phyloP scores from a whole-genome alignment of 2,113 vertebrate species.

The Genyomyrus donnyi region DNA sequence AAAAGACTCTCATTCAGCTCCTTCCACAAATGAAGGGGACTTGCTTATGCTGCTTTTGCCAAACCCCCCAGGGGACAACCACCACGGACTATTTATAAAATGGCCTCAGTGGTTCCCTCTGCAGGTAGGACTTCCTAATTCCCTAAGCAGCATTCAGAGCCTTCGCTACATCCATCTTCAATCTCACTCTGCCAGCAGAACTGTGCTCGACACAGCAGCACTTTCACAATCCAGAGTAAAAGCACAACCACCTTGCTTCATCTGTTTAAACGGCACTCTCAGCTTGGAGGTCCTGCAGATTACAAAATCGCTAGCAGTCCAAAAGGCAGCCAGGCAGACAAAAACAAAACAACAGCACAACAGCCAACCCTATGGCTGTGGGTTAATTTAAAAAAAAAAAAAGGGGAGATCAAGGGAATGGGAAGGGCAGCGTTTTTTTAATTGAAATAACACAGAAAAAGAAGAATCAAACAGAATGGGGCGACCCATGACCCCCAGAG shows the following conservation, averaged over 20 bases:
- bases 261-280: background rate
- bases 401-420: background rate
- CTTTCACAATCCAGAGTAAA: background rate
- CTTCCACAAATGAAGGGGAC: background rate
- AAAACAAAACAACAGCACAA: background rate
- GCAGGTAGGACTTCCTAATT: conserved; percentile 52
- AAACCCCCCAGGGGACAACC: no score
- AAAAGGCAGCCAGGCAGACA: background rate
- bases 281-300: background rate
- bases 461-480: background rate
- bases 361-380: background rate
- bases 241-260: background rate
- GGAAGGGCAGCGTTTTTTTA: background rate
- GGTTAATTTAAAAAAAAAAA: background rate
- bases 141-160: background rate
- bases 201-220: background rate
- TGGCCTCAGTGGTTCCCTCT: conserved; percentile 44
- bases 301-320: background rate
- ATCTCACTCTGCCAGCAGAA: background rate
- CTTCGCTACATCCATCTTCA: background rate
- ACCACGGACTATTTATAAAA: conserved; percentile 51
- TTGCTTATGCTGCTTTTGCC: conserved; percentile 39
- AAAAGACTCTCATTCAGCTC: background rate
- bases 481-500: background rate
- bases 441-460: background rate